Conservation (phyloP, 2,113 vertebrate genomes). For the Leucoraja erinaceus region DNA sequence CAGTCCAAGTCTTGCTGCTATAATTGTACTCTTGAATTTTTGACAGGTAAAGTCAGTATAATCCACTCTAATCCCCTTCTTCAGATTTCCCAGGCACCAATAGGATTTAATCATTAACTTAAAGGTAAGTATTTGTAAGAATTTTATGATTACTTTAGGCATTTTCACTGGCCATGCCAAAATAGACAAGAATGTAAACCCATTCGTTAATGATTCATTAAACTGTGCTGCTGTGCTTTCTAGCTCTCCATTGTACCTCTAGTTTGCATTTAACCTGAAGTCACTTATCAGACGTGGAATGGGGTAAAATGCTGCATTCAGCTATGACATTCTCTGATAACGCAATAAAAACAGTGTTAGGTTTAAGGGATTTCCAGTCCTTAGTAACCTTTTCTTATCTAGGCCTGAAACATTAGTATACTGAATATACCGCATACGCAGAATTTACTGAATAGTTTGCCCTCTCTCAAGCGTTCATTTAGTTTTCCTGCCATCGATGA, state of each 20-base stretch:
- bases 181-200: slow-evolving; percentile 44
- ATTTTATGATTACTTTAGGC: slow-evolving; percentile 38
- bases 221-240: slow-evolving; percentile 16
- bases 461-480: not conserved
- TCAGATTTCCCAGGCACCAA: slow-evolving; percentile 40
- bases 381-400: not conserved
- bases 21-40: slow-evolving; percentile 29
- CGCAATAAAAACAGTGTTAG: not conserved
- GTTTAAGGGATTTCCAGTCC: not conserved
- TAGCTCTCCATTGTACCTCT: not conserved
- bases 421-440: not conserved
- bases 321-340: slow-evolving; percentile 23
- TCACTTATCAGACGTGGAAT: not conserved
- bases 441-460: not conserved
- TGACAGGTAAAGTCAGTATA: slow-evolving; percentile 33
- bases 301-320: too few relatives aligned
- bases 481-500: not conserved
- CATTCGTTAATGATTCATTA: slow-evolving; percentile 50
- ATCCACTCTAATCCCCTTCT: slow-evolving; percentile 39
- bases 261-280: slow-evolving; percentile 23
- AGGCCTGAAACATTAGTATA: not conserved
- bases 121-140: slow-evolving; percentile 39
- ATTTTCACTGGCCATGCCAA: slow-evolving; percentile 34
- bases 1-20: not conserved
- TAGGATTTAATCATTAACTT: slow-evolving; percentile 42